Conservation (phyloP, 2,113 vertebrate genomes). For the Esox niger region DNA sequence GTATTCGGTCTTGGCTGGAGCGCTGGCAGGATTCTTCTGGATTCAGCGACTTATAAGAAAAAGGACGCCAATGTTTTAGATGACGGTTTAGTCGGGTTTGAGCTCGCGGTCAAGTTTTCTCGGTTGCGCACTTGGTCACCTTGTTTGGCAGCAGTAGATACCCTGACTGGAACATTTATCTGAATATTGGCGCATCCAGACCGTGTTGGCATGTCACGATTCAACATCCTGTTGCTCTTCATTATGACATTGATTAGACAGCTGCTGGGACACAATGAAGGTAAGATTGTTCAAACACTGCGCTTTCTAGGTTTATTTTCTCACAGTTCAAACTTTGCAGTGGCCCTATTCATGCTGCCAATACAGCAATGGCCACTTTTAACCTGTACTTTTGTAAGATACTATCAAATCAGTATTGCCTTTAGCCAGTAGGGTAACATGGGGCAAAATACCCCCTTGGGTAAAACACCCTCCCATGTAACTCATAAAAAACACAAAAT, state of each 20-base stretch:
- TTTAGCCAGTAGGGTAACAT: background rate
- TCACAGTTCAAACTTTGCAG: background rate
- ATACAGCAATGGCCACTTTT: background rate
- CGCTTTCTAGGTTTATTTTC: background rate
- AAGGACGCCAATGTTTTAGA: background rate
- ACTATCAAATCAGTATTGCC: background rate
- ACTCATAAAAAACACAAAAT: too few species aligned
- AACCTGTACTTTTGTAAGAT: too few species aligned
- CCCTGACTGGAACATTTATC: background rate
- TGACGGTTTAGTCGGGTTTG: background rate
- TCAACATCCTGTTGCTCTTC: conserved; percentile 29
- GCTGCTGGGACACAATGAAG: conserved; percentile 19
- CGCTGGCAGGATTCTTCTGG: background rate
- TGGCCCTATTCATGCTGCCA: background rate
- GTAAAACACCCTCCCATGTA: too few species aligned
- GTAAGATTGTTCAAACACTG: conserved; percentile 12
- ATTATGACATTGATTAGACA: conserved; percentile 50
- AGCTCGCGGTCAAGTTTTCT: background rate
- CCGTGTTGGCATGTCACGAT: conserved; percentile 39
- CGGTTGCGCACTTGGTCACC: background rate
- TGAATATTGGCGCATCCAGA: background rate
- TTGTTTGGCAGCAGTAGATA: background rate
- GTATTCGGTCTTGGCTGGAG: background rate
- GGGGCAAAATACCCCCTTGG: too few species aligned
- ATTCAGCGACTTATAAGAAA: background rate